Base-by-base conservation (phyloP, 2,888 invertebrate genomes). In the Gnatocerus cornutus region DNA sequence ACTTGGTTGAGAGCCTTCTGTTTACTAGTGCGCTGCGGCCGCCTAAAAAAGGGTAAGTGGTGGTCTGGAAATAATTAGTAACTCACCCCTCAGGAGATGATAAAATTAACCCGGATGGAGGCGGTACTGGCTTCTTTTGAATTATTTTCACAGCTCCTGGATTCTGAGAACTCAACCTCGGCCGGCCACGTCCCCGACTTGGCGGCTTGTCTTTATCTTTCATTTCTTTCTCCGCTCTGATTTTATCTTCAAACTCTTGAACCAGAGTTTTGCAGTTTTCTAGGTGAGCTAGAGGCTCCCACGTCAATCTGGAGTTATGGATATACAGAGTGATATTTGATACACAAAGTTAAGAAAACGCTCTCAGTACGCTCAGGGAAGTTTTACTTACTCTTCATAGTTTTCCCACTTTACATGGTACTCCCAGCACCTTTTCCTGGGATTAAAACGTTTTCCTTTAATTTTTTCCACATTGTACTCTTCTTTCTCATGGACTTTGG, bases 391-490 rank as follows among this genome's bases (percentile, higher is more conserved):
- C 90, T 92, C 91, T 16, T 91, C 88, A 77, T 91, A 92, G 52
- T 93, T 92, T 81, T 94, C 93, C 95, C 95, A 95, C 84, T 95
- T 95, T 55, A 95, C 89, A 78, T 94, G 86, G 85, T 94, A 95
- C 84, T 95, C 95, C 74, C 92, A 92, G 78, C 91, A 91, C 82
- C 92, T 92, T 76, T 86, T 87, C 10, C 91, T 87, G 5, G 93
- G 92, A 86, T 94, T 95, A 83, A 92, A 94, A 45, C 95, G 87
- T 84, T 94, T 94, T 29, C 94, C 94, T 50, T 94, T 88, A 71
- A 95, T 94, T 85, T 93, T 93, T 83, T 95, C 95, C 0, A 95
- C 93, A 0, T 89, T 89, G 80, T 89, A 93, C 82, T 94, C 93
- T 37, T 70, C 66, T 45, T 52, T 70, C 8, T 66, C 66, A 37